Evolutionary conservation across 1,140 invertebrate genomes (phyloP).

Genomic region (Daktulosphaira vitifoliae): DNA sequence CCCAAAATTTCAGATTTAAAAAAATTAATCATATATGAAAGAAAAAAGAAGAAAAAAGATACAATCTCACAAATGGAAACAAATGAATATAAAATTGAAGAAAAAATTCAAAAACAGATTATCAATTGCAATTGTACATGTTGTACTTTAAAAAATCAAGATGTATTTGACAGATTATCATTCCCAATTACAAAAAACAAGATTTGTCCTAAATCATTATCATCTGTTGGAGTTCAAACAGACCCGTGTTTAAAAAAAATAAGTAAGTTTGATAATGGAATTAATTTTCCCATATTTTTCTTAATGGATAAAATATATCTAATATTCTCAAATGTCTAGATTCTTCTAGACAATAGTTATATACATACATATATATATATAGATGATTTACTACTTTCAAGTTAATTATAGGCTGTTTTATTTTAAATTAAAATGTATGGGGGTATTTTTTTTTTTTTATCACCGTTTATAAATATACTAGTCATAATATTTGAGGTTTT

Average conservation of each 20-base stretch:
- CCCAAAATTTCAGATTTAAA: constrained; percentile 4
- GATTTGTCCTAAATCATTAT: constrained; percentile 8
- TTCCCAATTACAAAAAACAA: background rate
- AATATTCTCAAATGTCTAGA: no score
- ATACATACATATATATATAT: no score
- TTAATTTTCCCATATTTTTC: no score
- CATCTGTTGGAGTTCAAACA: constrained; percentile 11
- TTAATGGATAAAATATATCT: no score
- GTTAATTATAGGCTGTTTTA: no score
- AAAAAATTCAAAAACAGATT: background rate
- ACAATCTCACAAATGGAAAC: background rate
- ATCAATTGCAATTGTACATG: background rate
- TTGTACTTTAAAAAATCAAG: background rate
- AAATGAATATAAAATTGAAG: background rate
- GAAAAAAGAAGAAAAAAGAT: background rate
- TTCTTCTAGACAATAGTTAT: no score
- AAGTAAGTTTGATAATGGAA: background rate
- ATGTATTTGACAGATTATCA: constrained; percentile 23
- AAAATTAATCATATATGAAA: constrained; percentile 28
- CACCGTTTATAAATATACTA: no score
- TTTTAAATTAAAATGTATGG: no score
- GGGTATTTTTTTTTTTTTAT: no score
- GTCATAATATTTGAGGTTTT: no score
- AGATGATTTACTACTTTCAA: no score
- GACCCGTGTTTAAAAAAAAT: background rate